phyloP scores from a whole-genome alignment of 30 jellyfish, hydroid and myxozoan species.

The Pseudorhiza aurosa region DNA sequence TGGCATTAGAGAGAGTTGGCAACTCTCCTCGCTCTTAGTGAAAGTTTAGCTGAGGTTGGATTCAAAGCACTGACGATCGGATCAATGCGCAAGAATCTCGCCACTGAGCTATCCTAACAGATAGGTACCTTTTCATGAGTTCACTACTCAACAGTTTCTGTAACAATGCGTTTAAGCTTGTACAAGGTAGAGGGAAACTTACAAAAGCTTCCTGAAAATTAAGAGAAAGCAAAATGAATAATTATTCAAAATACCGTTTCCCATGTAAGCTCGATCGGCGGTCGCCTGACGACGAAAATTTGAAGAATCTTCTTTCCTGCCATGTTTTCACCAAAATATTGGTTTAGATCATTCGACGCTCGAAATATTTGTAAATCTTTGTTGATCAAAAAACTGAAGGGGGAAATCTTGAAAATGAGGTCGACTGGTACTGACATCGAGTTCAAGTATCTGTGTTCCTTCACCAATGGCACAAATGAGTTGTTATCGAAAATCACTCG shows the following conservation, averaged over 20 bases:
- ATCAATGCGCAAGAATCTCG: too few species aligned
- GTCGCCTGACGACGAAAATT: conserved; percentile 51
- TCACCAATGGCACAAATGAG: conserved; percentile 39
- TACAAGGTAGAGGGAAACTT: too few species aligned
- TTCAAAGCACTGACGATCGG: too few species aligned
- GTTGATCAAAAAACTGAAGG: conserved; percentile 58
- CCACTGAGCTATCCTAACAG: too few species aligned
- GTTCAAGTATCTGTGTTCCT: conserved; percentile 12
- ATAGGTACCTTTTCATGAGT: too few species aligned
- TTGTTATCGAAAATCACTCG: conserved; percentile 51
- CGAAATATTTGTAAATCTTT: conserved; percentile 37
- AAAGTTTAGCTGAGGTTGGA: too few species aligned
- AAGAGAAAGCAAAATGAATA: background rate
- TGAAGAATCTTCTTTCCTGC: conserved; percentile 37
- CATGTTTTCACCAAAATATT: conserved; percentile 62
- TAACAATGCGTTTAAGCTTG: too few species aligned
- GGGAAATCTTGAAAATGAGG: conserved; percentile 44
- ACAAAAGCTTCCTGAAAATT: background rate
- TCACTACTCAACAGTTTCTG: too few species aligned
- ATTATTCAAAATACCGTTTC: conserved; percentile 14
- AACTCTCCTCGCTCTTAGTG: too few species aligned
- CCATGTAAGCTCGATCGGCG: conserved; percentile 58
- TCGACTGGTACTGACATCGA: conserved; percentile 43
- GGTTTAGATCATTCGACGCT: conserved; percentile 43
- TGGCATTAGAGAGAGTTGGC: too few species aligned